Base-by-base conservation (phyloP, 37 sponge, comb jelly and placozoan species). In the Halisarca cf. caerulea region DNA sequence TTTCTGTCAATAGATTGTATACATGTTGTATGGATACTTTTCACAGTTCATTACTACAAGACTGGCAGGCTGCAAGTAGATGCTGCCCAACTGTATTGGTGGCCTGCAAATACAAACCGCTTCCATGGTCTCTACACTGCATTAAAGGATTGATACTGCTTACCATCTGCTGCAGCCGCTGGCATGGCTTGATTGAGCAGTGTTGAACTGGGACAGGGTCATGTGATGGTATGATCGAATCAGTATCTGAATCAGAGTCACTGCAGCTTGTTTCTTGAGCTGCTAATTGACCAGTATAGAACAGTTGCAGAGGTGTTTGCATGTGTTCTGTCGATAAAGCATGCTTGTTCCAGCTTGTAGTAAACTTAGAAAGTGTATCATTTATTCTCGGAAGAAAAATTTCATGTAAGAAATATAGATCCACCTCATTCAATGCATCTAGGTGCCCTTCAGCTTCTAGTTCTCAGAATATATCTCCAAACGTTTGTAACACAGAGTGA, bases 261-360 rank as follows among this genome's bases (percentile, higher is more conserved):
- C 6, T 62, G 7, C 36, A 0, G 36, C 25, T 41, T 1, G 41
- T 3, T 5, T 43, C 18, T 5, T 71, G 38, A 9, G 5, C 1
- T 24, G 28, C 35, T 30, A 68, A 23, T 30, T 30, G 35, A 68
- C 77, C 45, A 2, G 43, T 37, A 3, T 69, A 20, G 27, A 47
- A 83, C 36, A 83, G 72, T 32, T 83, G 84, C 1, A 36, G 9
- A 27, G 66, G 82, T 35, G 82, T 53, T 82, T 9, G 68, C 37
- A 35, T 66, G 14, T 40, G 44, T 71, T 68, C 72, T 6, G 84
- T 83, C 25, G 84, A 83, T 5, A 83, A 0, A 36, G 71, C 21
- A 83, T 83, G 84, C 30, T 83, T 68, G 57, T 83, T 83, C 84
- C 84, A 83, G 37, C 38, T 47, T 27, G 0, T 27, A 17, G 58